Evolutionary conservation across 1,140 invertebrate species (phyloP), one percentile per base, ranked within the genome.

Genomic region (Magallana angulata): DNA sequence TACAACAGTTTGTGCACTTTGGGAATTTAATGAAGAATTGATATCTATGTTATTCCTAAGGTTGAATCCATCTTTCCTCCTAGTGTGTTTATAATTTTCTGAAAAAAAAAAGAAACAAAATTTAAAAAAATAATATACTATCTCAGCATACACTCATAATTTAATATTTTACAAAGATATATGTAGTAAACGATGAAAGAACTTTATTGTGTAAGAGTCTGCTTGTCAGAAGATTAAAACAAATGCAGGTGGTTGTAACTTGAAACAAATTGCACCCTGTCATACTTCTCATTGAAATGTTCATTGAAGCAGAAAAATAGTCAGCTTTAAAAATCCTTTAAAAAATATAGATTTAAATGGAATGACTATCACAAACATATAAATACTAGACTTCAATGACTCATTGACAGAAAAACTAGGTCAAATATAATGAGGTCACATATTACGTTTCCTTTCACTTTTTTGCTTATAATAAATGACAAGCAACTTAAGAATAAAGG

Each of bases 61-160:
- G 18, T 71, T 57, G 14, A 9, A 62, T 85, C 76, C 64, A 57
- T 76, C 57, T 85, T 85, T 85, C 84, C 84, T 68, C 30, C 84
- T 85, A 24, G 84, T 85, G 60, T 92, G 90, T 86, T 92, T 92
- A 89, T 89, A 91, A 90, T 91, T 91, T 89, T 88, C 91, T 91
- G 89, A 90, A 86, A 30, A 82, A 18, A 57, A 86, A 85, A 57
- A 82, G 60, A 87, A n/a, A 84, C 2, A 12, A 11, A 16, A 58
- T 57, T 7, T 57, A 24, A 24, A 24, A 24, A 24, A 18, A 57
- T 82, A 56, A 48, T 4, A 48, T 48, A 48, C 5, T 48, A 5
- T 48, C 36, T 48, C 5, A 48, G 36, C 36, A 48, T 48, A 48
- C 36, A 48, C 36, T 48, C 36, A 4, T 24, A 24, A 24, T 24